phyloP scores from a whole-genome alignment of 2,113 vertebrate genomes.

The Zosterops hypoxanthus region DNA sequence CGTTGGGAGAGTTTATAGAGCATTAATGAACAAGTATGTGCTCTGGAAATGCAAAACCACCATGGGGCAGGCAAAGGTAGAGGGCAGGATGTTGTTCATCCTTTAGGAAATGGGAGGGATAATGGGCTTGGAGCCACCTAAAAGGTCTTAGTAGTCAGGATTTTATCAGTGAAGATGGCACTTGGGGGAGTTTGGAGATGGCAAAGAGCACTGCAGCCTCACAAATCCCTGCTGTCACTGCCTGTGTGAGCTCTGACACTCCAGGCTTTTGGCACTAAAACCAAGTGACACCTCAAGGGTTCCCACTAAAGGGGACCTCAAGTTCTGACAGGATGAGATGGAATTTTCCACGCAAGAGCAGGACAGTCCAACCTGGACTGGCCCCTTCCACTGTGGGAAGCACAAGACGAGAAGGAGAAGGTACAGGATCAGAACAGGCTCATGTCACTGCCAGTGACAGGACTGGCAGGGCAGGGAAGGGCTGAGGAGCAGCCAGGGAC shows the following conservation, averaged over 20 bases:
- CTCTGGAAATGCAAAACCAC: constrained; percentile 22
- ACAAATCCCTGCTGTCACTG: not conserved
- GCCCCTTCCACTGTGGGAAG: constrained; percentile 73
- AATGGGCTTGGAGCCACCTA: not conserved
- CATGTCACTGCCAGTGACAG: not conserved
- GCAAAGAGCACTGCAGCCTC: not conserved
- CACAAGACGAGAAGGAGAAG: constrained; percentile 70
- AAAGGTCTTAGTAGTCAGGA: not conserved
- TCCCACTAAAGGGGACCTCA: constrained; percentile 55
- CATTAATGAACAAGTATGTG: not conserved
- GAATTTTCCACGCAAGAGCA: constrained; percentile 69
- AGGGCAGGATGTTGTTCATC: constrained; percentile 30
- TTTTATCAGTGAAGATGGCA: not conserved
- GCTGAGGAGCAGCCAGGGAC: not conserved
- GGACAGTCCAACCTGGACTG: constrained; percentile 72
- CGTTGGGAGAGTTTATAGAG: not conserved
- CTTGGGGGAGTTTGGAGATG: not conserved
- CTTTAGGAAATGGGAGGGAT: not conserved
- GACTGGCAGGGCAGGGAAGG: not conserved
- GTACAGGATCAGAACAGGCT: constrained; percentile 50
- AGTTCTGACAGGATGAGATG: constrained; percentile 50
- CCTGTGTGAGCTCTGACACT: not conserved
- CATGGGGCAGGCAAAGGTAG: constrained; percentile 20
- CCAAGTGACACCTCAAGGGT: constrained; percentile 50
- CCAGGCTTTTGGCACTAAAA: not conserved